Conservation (phyloP, 1,140 invertebrate genomes). For the Lepidurus couesii region DNA sequence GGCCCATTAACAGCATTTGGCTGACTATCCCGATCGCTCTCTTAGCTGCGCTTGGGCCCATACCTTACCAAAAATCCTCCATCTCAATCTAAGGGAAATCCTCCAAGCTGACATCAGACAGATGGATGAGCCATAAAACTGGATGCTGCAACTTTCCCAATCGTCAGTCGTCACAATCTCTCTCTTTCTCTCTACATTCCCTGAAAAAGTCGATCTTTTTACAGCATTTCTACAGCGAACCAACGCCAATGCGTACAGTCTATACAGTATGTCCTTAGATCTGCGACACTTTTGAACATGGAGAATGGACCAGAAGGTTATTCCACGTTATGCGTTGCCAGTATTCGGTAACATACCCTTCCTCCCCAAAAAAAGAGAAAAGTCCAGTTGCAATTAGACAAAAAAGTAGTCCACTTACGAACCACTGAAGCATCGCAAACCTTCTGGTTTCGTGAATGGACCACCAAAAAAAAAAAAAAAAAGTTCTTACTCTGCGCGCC, state of each 20-base stretch:
- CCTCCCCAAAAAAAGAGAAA: neutral
- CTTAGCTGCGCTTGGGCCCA: too few relatives aligned
- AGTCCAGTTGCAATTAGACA: neutral
- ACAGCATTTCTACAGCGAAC: neutral
- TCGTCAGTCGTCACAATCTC: neutral
- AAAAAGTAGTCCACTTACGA: neutral
- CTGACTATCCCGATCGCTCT: neutral
- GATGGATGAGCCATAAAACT: slow-evolving; percentile 18
- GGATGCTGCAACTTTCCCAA: slow-evolving; percentile 18
- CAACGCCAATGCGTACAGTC: too few relatives aligned
- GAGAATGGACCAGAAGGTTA: too few relatives aligned
- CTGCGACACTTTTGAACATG: too few relatives aligned
- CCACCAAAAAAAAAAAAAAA: neutral
- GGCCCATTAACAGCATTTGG: slow-evolving; percentile 7
- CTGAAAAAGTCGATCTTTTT: neutral
- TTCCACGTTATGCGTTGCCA: too few relatives aligned
- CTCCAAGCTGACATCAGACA: slow-evolving; percentile 15
- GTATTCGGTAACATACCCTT: too few relatives aligned
- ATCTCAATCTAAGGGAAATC: neutral
- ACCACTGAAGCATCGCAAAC: neutral
- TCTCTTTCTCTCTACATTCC: neutral
- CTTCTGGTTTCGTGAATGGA: slow-evolving; percentile 19
- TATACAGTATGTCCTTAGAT: too few relatives aligned
- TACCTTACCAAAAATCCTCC: neutral
- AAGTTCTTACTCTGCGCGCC: neutral